Conservation (phyloP, 2,797 vertebrate genomes). For the Pseudomugil gertrudae region DNA sequence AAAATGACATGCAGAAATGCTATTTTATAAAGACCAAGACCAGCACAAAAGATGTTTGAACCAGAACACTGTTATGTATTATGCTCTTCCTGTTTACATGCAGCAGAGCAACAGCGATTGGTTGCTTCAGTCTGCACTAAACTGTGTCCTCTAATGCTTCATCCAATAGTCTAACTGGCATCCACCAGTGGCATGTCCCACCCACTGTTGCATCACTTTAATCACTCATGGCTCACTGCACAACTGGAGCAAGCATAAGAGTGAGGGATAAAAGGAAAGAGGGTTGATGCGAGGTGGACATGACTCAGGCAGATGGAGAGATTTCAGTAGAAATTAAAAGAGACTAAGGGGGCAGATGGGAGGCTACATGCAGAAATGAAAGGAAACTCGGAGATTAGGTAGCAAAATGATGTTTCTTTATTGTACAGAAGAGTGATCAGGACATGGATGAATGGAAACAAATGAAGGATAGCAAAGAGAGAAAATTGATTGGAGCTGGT, state of each 20-base stretch:
- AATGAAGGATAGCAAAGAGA: not conserved
- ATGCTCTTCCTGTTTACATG: constrained; percentile 54
- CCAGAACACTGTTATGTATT: constrained; percentile 18
- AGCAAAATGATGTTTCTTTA: not conserved
- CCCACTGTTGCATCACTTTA: constrained; percentile 72
- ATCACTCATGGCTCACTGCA: constrained; percentile 71
- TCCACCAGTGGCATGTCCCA: constrained; percentile 41
- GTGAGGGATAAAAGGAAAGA: constrained; percentile 30
- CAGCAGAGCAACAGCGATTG: constrained; percentile 38
- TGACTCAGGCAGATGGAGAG: constrained; percentile 52
- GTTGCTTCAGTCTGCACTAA: constrained; percentile 21
- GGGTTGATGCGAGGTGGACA: constrained; percentile 25
- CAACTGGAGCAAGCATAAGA: constrained; percentile 63
- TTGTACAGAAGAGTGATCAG: not conserved
- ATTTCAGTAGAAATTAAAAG: constrained; percentile 44
- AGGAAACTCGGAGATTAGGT: constrained; percentile 17
- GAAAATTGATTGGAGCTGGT: constrained; percentile 11
- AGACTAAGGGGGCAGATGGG: constrained; percentile 18
- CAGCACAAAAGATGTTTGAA: not conserved
- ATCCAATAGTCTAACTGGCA: constrained; percentile 59
- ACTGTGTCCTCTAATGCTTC: constrained; percentile 1
- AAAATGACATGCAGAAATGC: not conserved
- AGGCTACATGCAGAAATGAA: constrained; percentile 16
- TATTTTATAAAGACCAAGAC: not conserved
- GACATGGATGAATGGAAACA: constrained; percentile 3